Evolutionary conservation across 2,113 vertebrate genomes (phyloP).

Genomic region (Saiga tatarica): DNA sequence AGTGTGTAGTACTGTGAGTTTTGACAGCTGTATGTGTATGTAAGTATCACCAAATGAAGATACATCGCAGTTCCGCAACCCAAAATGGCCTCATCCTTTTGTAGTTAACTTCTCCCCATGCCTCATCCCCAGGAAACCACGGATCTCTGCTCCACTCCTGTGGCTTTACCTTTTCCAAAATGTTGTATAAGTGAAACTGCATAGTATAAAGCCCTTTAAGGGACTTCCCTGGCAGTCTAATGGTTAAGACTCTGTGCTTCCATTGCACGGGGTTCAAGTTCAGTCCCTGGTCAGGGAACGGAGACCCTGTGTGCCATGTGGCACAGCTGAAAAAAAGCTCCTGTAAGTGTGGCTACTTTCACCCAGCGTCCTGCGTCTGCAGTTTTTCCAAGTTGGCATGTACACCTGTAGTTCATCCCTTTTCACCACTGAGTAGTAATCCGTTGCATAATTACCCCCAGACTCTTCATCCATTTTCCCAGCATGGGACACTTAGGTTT

Average conservation of each 20-base stretch:
- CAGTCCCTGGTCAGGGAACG: neutral
- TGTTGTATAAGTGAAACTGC: neutral
- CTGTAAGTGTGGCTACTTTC: neutral
- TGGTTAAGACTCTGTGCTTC: neutral
- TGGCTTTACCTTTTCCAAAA: neutral
- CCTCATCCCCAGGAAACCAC: neutral
- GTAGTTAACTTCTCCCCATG: neutral
- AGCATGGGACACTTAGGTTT: neutral
- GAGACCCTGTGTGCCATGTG: neutral
- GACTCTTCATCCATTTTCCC: neutral
- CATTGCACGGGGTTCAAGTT: neutral
- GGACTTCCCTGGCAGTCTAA: neutral
- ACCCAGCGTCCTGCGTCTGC: fast-evolving
- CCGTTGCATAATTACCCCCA: fast-evolving
- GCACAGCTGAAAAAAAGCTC: neutral
- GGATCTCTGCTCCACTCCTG: neutral
- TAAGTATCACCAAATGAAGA: neutral
- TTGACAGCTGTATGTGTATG: neutral
- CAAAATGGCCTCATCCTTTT: neutral
- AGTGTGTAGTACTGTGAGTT: neutral
- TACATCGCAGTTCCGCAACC: neutral
- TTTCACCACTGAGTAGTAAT: too few species aligned
- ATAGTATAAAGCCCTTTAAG: neutral
- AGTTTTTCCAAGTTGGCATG: neutral
- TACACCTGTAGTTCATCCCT: neutral